Base-by-base conservation (phyloP, 2,113 vertebrate genomes). In the Myotis brandtii region DNA sequence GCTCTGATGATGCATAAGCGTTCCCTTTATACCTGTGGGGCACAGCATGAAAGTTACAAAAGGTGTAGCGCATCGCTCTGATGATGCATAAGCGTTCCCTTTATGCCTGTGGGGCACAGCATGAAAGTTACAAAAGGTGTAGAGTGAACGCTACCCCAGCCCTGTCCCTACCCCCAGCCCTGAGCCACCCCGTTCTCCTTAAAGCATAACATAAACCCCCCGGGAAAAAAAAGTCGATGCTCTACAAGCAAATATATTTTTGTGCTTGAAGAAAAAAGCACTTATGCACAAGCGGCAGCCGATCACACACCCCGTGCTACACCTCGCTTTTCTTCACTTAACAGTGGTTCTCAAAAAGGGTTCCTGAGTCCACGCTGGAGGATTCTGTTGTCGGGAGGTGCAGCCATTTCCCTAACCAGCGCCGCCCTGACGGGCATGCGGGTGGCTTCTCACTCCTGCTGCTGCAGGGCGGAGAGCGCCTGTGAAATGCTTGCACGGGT, bases 61-160 rank as follows among this genome's bases (percentile, higher is more conserved):
- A 52, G 48, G 11, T 59, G 16, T 5, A n/a, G 46, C n/a, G 5
- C 20, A 3, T 1, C 0, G 0, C 17, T 18, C 59, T 18, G 54
- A 37, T n/a, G n/a, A 2, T 46, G 30, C 13, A 5, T 6, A 12
- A 50, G 25, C 40, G 17, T 10, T 11, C 20, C 18, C 13, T 20
- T 50, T n/a, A 48, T 21, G 13, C 59, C 32, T 2, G 5, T 1
- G 23, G 1, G 0, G 9, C 5, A 0, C 67, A 20, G 2, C 14
- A 6, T 8, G 2, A 32, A 93, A 69, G 23, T 10, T 17, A 6
- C 6, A 5, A 21, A 40, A 52, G 48, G 11, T 59, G 16, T 5
- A n/a, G 46, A 43, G 20, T 23, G 20, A 70, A 20, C 54, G 2
- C 9, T 25, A 3, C 40, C 43, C 43, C 43, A 43, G 43, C 43